Conservation (phyloP, 1,140 invertebrate genomes). For the Parasteatoda tepidariorum region DNA sequence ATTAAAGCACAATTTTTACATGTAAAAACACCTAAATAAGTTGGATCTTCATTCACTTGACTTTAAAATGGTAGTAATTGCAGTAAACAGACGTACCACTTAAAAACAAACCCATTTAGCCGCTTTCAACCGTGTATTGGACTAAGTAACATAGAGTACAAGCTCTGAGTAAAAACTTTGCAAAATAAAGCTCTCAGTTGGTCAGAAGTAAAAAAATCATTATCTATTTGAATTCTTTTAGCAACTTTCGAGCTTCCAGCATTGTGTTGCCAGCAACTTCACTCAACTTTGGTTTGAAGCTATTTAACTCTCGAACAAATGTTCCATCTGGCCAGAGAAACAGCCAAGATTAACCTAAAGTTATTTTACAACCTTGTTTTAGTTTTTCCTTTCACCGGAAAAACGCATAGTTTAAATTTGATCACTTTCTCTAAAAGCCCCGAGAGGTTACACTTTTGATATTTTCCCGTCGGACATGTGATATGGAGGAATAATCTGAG, state of each 20-base stretch:
- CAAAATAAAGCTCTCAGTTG: conserved; percentile 56
- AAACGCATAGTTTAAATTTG: too few relatives aligned
- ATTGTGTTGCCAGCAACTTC: neutral
- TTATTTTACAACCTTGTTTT: too few relatives aligned
- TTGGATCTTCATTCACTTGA: neutral
- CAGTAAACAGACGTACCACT: neutral
- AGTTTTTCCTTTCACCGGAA: too few relatives aligned
- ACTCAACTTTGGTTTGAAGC: neutral
- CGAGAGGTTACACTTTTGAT: conserved; percentile 45
- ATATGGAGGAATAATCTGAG: conserved; percentile 55
- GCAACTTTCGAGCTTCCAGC: neutral
- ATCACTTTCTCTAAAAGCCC: neutral
- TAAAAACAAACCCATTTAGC: neutral
- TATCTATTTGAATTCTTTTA: neutral
- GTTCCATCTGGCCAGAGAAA: neutral
- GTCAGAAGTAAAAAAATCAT: conserved; percentile 11
- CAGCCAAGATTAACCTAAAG: neutral
- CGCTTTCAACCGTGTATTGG: neutral
- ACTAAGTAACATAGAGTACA: conserved; percentile 51
- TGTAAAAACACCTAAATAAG: conserved; percentile 21
- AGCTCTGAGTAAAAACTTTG: conserved; percentile 58
- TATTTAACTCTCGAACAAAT: neutral
- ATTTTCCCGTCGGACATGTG: conserved; percentile 56
- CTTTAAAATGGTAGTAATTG: neutral
- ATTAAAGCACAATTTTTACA: conserved; percentile 8